Evolutionary conservation across 2,113 vertebrate genomes (phyloP), one percentile per base, ranked within the genome.

Genomic region (Platichthys stellatus): DNA sequence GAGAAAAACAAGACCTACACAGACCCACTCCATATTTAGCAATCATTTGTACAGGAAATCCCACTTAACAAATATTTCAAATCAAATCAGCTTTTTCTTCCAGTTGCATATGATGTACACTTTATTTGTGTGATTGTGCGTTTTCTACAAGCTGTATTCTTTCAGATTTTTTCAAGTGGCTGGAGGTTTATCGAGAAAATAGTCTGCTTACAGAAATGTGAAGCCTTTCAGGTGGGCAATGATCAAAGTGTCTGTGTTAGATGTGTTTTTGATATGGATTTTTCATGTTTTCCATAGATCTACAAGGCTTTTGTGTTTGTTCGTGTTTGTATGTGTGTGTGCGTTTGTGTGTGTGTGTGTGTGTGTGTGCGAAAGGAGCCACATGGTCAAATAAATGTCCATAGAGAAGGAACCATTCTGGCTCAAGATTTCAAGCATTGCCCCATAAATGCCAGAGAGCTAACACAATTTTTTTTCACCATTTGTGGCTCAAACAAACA

Each of bases 251-350:
- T 63, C 63, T 56, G 66, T 76, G 79, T 85, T 74, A 73, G 76
- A 84, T 76, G 69, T 86, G 74, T 82, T 84, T 76, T 66, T 84
- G 28, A 89, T 86, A 85, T 86, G 59, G 74, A 86, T 84, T 88
- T 86, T 80, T 87, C 63, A 76, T 84, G 86, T 83, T 92, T 87
- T 61, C 65, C 70, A 83, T 69, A 72, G 85, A 82, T 86, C 86
- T 88, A 76, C 61, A 35, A 85, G 82, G 74, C 78, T 82, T 87
- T 23, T 68, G 28, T 62, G 31, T 68, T 40, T 65, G 11, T 15
- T 67, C 60, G 35, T 67, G 68, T 54, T 23, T 47, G 49, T 63
- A 58, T 56, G 66, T 71, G 43, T 1, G 43, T 10, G 43, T 2
- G 10, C 0, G 45, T 49, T 4, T 31, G 5, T 65, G 11, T 15